Percentiles rank a stretch among this genome's conserved stretches.
These are phyloP conservation scores for Synanthedon formicaeformis DNA, from an alignment of 2,888 invertebrate species.

Conservation along the genomic window DNA sequence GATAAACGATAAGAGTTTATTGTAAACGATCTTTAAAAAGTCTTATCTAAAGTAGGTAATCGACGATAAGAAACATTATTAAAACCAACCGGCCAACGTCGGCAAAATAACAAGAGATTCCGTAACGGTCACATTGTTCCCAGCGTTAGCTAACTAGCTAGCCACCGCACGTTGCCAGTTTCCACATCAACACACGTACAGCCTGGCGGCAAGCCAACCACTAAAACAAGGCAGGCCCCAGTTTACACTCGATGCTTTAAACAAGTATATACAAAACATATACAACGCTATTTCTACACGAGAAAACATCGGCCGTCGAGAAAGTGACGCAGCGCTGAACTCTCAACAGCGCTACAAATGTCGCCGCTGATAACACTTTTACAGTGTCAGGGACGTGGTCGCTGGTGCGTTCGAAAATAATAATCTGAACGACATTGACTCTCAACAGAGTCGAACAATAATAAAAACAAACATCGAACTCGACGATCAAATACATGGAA, in stretches of 20 bases:
- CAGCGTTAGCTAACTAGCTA: slow-evolving; percentile 1
- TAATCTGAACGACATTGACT: slow-evolving; percentile 26
- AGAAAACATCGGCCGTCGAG: slow-evolving; percentile 13
- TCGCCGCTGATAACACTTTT: slow-evolving; percentile 18
- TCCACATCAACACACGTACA: slow-evolving; percentile 28
- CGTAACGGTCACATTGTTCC: slow-evolving; percentile 23
- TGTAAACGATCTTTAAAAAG: slow-evolving; percentile 2
- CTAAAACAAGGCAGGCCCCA: slow-evolving; percentile 33
- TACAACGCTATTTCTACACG: slow-evolving; percentile 16
- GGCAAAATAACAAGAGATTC: slow-evolving; percentile 10
- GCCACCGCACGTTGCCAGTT: slow-evolving; percentile 20
- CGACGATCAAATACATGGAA: slow-evolving; percentile 3
- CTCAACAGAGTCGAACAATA: slow-evolving; percentile 16
- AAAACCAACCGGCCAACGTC: slow-evolving; percentile 16
- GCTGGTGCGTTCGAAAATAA: slow-evolving; percentile 18
- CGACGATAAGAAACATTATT: slow-evolving; percentile 20
- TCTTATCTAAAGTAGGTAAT: slow-evolving; percentile 8
- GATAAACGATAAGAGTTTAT: not conserved
- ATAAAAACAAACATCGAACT: slow-evolving; percentile 19
- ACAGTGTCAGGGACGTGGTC: slow-evolving; percentile 30
- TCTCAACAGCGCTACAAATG: slow-evolving; percentile 15
- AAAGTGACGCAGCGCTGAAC: slow-evolving; percentile 15
- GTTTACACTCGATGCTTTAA: slow-evolving; percentile 28
- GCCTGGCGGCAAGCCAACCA: slow-evolving; percentile 49
- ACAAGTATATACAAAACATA: slow-evolving; percentile 15